phyloP scores from a whole-genome alignment of 2,888 invertebrate genomes.

The Leucophora obtusa region DNA sequence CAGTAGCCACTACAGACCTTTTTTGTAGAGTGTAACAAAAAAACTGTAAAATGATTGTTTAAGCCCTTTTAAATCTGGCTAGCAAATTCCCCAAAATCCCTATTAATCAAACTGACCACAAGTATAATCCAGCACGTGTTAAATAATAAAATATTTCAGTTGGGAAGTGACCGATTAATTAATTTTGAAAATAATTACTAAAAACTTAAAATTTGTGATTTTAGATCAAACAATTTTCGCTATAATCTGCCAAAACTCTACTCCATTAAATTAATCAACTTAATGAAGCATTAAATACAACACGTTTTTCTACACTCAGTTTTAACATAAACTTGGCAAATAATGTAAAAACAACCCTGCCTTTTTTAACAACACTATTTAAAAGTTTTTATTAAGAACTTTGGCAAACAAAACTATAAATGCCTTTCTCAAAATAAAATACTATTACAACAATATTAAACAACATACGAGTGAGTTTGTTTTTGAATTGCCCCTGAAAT shows the following conservation, averaged over 20 bases:
- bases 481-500: not conserved
- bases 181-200: not conserved
- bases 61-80: too few species aligned
- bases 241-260: not conserved
- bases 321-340: not conserved
- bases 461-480: too few species aligned
- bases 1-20: too few species aligned
- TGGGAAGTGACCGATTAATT: not conserved
- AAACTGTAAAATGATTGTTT: too few species aligned
- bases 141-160: not conserved
- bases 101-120: not conserved
- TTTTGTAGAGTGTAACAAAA: too few species aligned
- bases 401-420: conserved; percentile 48
- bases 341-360: conserved; percentile 2
- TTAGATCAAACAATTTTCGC: not conserved
- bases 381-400: conserved; percentile 42
- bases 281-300: conserved; percentile 45
- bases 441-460: too few species aligned
- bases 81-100: too few species aligned
- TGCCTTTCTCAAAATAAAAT: conserved; percentile 4
- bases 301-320: conserved; percentile 29
- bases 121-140: not conserved
- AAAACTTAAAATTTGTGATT: not conserved
- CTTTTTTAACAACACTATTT: not conserved
- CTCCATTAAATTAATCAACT: conserved; percentile 34